These are phyloP conservation scores for Drosophila stalkeri DNA, from an alignment of 2,888 invertebrate species.

Conservation along the genomic window DNA sequence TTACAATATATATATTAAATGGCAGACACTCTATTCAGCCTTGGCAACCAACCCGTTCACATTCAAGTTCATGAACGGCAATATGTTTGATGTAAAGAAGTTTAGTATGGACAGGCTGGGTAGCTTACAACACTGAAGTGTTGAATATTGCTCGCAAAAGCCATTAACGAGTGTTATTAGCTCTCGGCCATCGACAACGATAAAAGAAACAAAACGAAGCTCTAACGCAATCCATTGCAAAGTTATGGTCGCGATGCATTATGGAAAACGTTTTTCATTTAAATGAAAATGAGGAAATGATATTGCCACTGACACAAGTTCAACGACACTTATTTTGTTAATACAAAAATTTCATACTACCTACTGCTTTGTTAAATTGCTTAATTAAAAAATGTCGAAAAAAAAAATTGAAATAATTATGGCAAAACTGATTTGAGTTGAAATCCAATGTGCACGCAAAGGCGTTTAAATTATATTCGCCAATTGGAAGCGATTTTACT, in stretches of 20 bases:
- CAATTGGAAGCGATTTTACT: conserved; percentile 30
- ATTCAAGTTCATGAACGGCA: conserved; percentile 22
- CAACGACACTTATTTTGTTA: conserved; percentile 57
- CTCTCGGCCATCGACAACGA: conserved; percentile 54
- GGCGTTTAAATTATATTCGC: conserved; percentile 37
- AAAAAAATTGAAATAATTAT: conserved; percentile 58
- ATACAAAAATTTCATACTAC: conserved; percentile 27
- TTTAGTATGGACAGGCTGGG: not conserved
- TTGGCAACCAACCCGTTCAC: not conserved
- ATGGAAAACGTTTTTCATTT: conserved; percentile 64
- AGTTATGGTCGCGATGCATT: conserved; percentile 31
- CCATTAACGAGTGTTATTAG: conserved; percentile 35
- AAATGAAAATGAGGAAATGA: conserved; percentile 72
- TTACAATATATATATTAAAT: too few relatives aligned
- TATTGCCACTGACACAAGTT: conserved; percentile 61
- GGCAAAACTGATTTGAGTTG: conserved; percentile 60
- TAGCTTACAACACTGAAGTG: not conserved
- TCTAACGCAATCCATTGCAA: conserved; percentile 25
- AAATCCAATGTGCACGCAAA: conserved; percentile 65
- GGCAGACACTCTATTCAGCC: not conserved
- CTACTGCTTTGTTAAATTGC: conserved; percentile 61
- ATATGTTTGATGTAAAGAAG: conserved; percentile 46
- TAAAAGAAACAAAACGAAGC: conserved; percentile 40
- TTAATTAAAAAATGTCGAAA: conserved; percentile 74
- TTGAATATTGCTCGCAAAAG: not conserved